phyloP scores from a whole-genome alignment of 2,888 invertebrate species.

The Tineola bisselliella region DNA sequence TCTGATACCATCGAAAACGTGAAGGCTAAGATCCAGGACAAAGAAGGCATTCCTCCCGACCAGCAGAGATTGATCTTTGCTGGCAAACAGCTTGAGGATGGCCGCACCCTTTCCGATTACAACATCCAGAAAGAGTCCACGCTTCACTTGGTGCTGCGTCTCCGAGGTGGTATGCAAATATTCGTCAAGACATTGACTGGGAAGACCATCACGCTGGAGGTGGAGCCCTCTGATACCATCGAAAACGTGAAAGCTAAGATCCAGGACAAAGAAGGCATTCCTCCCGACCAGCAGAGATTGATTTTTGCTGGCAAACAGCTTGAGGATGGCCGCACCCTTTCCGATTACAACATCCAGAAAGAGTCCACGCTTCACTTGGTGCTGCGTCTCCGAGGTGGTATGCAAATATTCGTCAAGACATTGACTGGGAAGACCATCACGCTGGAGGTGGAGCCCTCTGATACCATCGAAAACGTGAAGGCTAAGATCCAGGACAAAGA shows the following conservation, averaged over 20 bases:
- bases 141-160: conserved; percentile 17
- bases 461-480: conserved; percentile 44
- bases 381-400: conserved; percentile 42
- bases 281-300: conserved; percentile 42
- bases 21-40: conserved; percentile 20
- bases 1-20: conserved; percentile 21
- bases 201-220: conserved; percentile 19
- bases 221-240: conserved; percentile 29
- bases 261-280: conserved; percentile 44
- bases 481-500: conserved; percentile 49
- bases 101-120: conserved; percentile 20
- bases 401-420: conserved; percentile 46
- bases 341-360: conserved; percentile 51
- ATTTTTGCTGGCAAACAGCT: conserved; percentile 47
- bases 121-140: conserved; percentile 21
- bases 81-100: conserved; percentile 20
- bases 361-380: conserved; percentile 48
- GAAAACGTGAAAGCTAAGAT: conserved; percentile 49
- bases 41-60: conserved; percentile 21
- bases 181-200: conserved; percentile 19
- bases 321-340: conserved; percentile 46
- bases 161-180: conserved; percentile 19
- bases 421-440: conserved; percentile 44
- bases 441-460: conserved; percentile 37
- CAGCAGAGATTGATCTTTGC: conserved; percentile 21